Evolutionary conservation across 2,113 vertebrate genomes (phyloP), one percentile per base, ranked within the genome.

Genomic region (Siniperca chuatsi): DNA sequence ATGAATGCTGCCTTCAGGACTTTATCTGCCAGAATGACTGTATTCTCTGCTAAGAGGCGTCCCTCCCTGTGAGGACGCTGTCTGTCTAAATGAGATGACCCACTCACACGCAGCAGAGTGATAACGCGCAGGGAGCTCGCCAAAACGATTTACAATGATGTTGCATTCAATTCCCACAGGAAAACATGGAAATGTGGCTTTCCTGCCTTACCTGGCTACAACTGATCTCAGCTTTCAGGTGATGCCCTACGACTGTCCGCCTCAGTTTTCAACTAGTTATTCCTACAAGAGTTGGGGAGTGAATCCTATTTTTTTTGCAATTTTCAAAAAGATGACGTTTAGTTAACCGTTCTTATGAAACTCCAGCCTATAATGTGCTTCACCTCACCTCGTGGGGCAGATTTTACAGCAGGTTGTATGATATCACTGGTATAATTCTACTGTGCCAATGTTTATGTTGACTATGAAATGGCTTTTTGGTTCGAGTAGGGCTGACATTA

Each of bases 111-210:
- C 77, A 62, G 71, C 15, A 11, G n/a, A 16, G 52, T 37, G 48
- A 60, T 54, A 74, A 82, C 76, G 64, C 74, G 73, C 33, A 9
- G 35, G 64, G 57, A 44, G 35, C 70, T 40, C 54, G 86, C 78
- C 54, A 75, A 89, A 87, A 84, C 16, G 7, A 33, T 11, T 67
- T 6, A 21, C 2, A 78, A 85, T 79, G 1, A 12, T 80, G 90
- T 1, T 82, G 90, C 85, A 1, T 93, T 93, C 61, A 82, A 0
- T 4, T 50, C n/a, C 83, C 57, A 1, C 5, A n/a, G 35, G 52
- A 89, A 84, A 92, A 69, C n/a, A 18, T 4, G 82, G 25, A 33
- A 69, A 40, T 9, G 10, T 12, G 58, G 1, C 0, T 4, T 18
- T 0, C 12, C 11, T 23, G 75, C 11, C 20, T 25, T 10, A 44